Evolutionary conservation across 2,797 vertebrate genomes (phyloP).

Genomic region (Adrianichthys oophorus): DNA sequence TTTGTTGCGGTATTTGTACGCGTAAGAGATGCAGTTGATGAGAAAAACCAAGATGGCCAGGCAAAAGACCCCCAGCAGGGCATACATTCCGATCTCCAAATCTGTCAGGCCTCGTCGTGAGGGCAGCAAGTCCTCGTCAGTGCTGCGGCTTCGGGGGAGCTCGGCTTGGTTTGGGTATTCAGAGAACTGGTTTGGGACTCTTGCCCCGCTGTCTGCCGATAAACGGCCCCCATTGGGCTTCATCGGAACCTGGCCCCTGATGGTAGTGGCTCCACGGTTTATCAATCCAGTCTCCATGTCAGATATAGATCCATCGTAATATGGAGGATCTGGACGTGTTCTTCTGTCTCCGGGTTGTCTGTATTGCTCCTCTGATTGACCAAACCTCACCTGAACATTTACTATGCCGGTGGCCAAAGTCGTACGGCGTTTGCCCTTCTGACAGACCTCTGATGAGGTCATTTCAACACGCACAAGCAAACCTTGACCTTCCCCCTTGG

Average conservation of each 20-base stretch:
- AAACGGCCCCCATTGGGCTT: constrained; percentile 77
- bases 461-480: constrained; percentile 87
- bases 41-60: constrained; percentile 96
- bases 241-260: constrained; percentile 72
- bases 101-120: constrained; percentile 85
- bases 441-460: constrained; percentile 84
- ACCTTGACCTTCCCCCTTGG: constrained; percentile 90
- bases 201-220: constrained; percentile 72
- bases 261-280: constrained; percentile 79
- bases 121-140: constrained; percentile 80
- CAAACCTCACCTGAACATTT: constrained; percentile 82
- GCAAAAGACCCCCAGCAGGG: constrained; percentile 94
- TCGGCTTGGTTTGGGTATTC: constrained; percentile 87
- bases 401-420: constrained; percentile 82
- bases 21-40: constrained; percentile 92
- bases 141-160: constrained; percentile 75
- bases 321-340: constrained; percentile 77
- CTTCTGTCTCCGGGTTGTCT: constrained; percentile 82
- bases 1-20: constrained; percentile 91
- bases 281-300: constrained; percentile 81
- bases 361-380: constrained; percentile 77
- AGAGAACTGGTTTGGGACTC: constrained; percentile 85
- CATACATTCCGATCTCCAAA: constrained; percentile 96
- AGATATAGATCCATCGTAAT: constrained; percentile 74
- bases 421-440: constrained; percentile 84